Evolutionary conservation across 2,797 vertebrate genomes (phyloP).

Genomic region (Euphonia xanthogaster): DNA sequence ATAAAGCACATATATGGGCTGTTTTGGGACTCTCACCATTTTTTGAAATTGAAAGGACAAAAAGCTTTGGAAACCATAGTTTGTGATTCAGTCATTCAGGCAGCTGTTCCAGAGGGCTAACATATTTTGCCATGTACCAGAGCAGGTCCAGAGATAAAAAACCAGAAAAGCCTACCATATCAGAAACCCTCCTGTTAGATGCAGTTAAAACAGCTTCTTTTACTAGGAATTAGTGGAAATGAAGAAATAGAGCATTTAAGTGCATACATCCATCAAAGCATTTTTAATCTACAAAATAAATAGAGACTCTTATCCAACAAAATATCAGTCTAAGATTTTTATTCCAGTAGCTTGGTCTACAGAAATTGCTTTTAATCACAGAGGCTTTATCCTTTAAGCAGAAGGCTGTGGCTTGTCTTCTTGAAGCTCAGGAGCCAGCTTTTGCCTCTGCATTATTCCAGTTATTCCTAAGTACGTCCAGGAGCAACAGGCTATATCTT

Average conservation of each 20-base stretch:
- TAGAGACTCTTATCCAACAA: not conserved
- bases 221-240: not conserved
- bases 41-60: not conserved
- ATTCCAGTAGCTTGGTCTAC: constrained; percentile 21
- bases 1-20: not conserved
- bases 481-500: not conserved
- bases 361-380: not conserved
- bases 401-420: not conserved
- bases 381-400: not conserved
- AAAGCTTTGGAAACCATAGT: not conserved
- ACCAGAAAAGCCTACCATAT: not conserved
- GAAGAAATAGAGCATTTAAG: not conserved
- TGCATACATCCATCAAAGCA: not conserved
- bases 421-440: not conserved
- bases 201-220: not conserved
- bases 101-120: not conserved
- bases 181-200: not conserved
- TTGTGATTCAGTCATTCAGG: not conserved
- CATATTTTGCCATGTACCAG: not conserved
- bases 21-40: not conserved
- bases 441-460: not conserved
- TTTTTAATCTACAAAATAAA: not conserved
- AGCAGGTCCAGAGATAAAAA: not conserved
- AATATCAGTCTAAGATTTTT: not conserved
- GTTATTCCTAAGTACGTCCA: not conserved